Conservation (phyloP, 2,113 vertebrate species). For the Tyto alba region DNA sequence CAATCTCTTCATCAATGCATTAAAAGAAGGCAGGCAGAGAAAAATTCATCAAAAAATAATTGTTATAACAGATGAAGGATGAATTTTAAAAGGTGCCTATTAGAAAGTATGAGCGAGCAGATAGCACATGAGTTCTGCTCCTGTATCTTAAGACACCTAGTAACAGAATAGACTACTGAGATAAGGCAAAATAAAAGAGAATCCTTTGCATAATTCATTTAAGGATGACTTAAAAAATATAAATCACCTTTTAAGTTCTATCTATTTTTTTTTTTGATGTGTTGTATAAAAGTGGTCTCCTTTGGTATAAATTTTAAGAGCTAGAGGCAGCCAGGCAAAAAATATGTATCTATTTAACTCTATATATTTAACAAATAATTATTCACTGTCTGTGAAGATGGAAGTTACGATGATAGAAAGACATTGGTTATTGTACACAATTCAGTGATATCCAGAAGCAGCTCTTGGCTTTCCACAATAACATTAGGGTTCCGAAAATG, state of each 20-base stretch:
- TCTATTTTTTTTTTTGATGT: neutral
- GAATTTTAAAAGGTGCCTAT: neutral
- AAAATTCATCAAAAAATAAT: neutral
- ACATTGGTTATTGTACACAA: neutral
- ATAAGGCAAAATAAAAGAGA: neutral
- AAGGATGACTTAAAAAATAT: neutral
- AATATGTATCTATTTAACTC: no score
- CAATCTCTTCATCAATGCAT: neutral
- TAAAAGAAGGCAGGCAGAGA: neutral
- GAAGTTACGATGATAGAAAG: neutral
- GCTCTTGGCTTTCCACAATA: neutral
- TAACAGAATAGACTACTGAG: neutral
- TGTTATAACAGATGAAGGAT: neutral
- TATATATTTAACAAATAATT: neutral
- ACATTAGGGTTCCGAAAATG: neutral
- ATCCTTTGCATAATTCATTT: neutral
- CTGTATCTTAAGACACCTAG: neutral
- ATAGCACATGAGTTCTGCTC: neutral
- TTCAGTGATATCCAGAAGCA: neutral
- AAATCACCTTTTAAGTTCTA: neutral
- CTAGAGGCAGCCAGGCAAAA: neutral
- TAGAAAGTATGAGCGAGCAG: neutral
- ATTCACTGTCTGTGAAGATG: neutral
- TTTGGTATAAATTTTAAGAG: neutral
- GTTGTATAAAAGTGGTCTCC: neutral